Base-by-base conservation (phyloP, 2,113 vertebrate genomes). In the Murina feae region DNA sequence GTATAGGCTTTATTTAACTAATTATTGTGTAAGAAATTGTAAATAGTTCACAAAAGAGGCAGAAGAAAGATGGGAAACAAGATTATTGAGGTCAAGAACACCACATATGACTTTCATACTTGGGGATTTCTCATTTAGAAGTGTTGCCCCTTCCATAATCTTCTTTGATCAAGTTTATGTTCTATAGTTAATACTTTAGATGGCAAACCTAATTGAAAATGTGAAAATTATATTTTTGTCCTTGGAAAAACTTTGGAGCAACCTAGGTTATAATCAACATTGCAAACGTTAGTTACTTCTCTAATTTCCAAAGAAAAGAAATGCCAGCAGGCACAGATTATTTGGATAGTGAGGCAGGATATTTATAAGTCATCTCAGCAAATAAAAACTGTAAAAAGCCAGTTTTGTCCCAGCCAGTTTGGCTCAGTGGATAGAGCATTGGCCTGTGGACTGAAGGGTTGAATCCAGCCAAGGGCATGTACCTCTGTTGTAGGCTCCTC, bases 81-180 rank as follows among this genome's bases (percentile, higher is more conserved):
- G 35, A 81, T 88, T 84, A 88, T 20, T 87, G 32, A 92, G 92
- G n/a, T 86, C 28, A 93, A 68, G 17, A 78, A 37, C 21, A 88
- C 37, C 68, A 76, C 58, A 60, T 76, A 72, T 71, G 16, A 89
- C 39, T 86, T 58, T 82, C 11, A 65, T 63, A 44, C 17, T 68
- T 93, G 13, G 10, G 10, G 11, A 94, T 88, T 95, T 92, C 47
- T 74, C 60, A 76, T 90, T 86, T 92, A 78, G 37, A 68, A 88
- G 76, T 92, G 30, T 47, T 82, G 8, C 53, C 21, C 17, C 23
- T 88, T 95, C 42, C 32, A 79, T 71, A 92, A 91, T 2, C 17
- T 76, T 58, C 30, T 28, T 39, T 83, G 28, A 82, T 66, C 63
- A 68, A 78, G n/a, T 92, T 82, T 74, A 79, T 44, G 30, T 66